A percentile compares a stretch with the other conserved stretches of the same genome.
Evolutionary conservation across 2,113 vertebrate species (phyloP).

Genomic region (Tragelaphus buxtoni): DNA sequence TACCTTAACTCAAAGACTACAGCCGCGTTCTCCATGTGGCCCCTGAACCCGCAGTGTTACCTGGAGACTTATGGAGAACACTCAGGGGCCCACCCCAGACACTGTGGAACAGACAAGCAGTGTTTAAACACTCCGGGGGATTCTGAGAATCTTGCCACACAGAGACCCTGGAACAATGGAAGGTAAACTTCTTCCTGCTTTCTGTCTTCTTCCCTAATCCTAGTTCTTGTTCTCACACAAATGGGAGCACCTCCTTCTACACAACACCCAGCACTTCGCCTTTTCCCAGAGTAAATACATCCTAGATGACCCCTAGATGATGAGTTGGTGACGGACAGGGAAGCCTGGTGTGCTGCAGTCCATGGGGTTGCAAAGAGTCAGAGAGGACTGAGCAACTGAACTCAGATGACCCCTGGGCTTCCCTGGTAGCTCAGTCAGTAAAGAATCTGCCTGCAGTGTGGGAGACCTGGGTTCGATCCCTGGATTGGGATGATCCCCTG

Average conservation of each 20-base stretch:
- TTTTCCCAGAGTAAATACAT: not conserved
- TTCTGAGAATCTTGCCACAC: not conserved
- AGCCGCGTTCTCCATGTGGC: not conserved
- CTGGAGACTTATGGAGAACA: not conserved
- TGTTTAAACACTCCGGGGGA: not conserved
- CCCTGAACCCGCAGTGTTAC: not conserved
- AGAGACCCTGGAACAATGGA: not conserved
- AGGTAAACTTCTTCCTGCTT: not conserved
- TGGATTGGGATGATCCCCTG: not conserved
- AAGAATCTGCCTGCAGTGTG: not conserved
- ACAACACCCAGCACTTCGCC: not conserved
- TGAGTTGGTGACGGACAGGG: not conserved
- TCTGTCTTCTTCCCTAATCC: accelerated
- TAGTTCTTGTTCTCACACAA: not conserved
- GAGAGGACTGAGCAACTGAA: not conserved
- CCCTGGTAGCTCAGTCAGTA: not conserved
- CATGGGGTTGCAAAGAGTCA: not conserved
- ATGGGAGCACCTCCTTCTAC: not conserved
- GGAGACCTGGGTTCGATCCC: not conserved
- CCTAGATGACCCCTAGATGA: not conserved
- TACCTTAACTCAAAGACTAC: not conserved
- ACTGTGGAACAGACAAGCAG: not conserved
- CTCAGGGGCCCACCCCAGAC: not conserved
- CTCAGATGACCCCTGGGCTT: not conserved
- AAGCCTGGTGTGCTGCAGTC: not conserved